Evolutionary conservation across 1,140 invertebrate genomes (phyloP).

Genomic region (Meloidogyne chitwoodi): DNA sequence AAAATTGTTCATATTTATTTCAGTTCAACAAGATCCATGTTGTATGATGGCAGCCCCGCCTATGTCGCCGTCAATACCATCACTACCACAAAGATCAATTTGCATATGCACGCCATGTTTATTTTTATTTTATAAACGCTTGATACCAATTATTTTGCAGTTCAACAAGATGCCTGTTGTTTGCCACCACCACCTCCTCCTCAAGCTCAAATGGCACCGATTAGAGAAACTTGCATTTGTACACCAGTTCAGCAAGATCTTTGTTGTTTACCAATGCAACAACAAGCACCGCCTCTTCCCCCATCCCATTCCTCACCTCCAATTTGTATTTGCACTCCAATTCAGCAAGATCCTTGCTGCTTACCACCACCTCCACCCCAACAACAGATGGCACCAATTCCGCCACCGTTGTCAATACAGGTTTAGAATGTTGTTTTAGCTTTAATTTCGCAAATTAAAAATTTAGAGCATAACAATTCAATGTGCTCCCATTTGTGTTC

Average conservation of each 20-base stretch:
- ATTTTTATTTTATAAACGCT: not conserved
- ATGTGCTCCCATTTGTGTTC: constrained; percentile 16
- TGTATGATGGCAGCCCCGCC: not conserved
- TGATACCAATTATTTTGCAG: not conserved
- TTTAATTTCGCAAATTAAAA: not conserved
- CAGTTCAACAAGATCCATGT: constrained; percentile 6
- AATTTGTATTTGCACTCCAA: constrained; percentile 23
- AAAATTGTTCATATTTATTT: not conserved
- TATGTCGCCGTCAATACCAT: not conserved
- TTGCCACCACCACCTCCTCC: not conserved
- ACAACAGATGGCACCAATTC: constrained; percentile 10
- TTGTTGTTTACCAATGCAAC: constrained; percentile 1
- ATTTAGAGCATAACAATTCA: constrained; percentile 28
- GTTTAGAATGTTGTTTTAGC: not conserved
- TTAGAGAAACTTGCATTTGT: constrained; percentile 23
- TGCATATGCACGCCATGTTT: constrained; percentile 12
- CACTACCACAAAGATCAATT: not conserved
- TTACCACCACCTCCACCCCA: constrained; percentile 10
- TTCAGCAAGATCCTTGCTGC: constrained; percentile 35
- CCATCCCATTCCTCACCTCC: not conserved
- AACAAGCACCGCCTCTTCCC: not conserved
- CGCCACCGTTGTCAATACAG: constrained; percentile 23
- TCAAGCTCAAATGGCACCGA: not conserved
- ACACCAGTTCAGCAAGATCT: constrained; percentile 20
- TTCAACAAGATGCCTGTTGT: constrained; percentile 23